Evolutionary conservation across 2,113 vertebrate species (phyloP).

Genomic region (Tetrao urogallus): DNA sequence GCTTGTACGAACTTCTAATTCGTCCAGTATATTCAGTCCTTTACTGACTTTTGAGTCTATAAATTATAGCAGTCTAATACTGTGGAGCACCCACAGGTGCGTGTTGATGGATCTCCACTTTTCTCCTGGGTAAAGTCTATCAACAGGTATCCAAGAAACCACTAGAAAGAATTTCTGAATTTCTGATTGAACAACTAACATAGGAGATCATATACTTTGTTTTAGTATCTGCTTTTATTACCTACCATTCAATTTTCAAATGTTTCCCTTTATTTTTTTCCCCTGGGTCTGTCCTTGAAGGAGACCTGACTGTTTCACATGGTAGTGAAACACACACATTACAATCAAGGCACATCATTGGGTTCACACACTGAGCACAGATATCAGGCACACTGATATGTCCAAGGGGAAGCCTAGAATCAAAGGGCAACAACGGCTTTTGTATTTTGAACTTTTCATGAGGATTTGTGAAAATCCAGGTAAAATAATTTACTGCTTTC

Average conservation of each 20-base stretch:
- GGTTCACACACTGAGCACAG: background rate
- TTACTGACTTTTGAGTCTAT: background rate
- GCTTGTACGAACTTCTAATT: background rate
- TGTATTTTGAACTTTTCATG: background rate
- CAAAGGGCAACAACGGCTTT: background rate
- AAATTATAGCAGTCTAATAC: background rate
- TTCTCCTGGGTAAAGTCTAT: background rate
- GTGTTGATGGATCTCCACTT: background rate
- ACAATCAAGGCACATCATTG: background rate
- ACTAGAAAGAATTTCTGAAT: background rate
- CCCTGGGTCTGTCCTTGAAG: background rate
- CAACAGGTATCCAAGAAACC: background rate
- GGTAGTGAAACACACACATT: background rate
- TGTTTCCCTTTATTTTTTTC: background rate
- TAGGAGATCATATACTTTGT: background rate
- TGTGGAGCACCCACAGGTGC: background rate
- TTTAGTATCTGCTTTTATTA: background rate
- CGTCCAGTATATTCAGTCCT: background rate
- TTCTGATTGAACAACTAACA: background rate
- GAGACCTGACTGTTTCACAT: accelerated
- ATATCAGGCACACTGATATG: background rate
- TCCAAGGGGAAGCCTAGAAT: background rate
- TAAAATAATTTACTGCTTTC: background rate
- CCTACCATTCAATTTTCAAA: background rate
- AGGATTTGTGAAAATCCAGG: background rate